Evolutionary conservation across 2,888 invertebrate species (phyloP), one percentile per base, ranked within the genome.

Genomic region (Xylota sylvarum): DNA sequence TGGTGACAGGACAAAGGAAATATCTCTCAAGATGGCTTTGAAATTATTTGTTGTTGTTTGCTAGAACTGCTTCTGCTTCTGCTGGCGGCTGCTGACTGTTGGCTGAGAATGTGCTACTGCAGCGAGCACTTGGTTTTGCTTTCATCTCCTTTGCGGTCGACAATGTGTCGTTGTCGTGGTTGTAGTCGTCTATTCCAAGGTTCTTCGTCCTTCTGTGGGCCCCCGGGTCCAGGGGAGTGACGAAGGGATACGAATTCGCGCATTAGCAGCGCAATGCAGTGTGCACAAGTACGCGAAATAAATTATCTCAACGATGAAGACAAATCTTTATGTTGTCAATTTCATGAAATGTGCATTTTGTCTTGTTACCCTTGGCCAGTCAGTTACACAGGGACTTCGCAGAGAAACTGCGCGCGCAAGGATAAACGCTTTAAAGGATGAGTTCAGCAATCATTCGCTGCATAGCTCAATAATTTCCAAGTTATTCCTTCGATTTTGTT

Each of bases 1-100:
- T 83, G 87, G 89, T 89, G 88, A 89, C 89, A 89, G 88, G 85
- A 89, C 89, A 89, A 89, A 89, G 84, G 88, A 88, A 89, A 89
- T 89, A 88, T 88, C 88, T 88, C 72, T 78, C 73, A 58, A 73
- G 82, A 78, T 86, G 86, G 78, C 69, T 78, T 73, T 86, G 77
- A 82, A 86, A 86, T 86, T 86, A 86, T 86, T 86, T 86, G 86
- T 82, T 86, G 86, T 86, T 77, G 82, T 86, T 77, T 69, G 73
- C 82, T 86, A 78, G 77, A 64, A 73, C 56, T 73, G 73, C 85
- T 85, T 58, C 84, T 84, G 70, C 67, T 27, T n/a, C 10, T 32
- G 19, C 17, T 50, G 60, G 52, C 64, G 40, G 35, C 62, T 67
- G 73, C 19, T 65, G 14, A 50, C 35, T 58, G 78, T 35, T 60